A percentile compares a stretch with the other conserved stretches of the same genome.
Conservation (phyloP, 2,888 invertebrate species). For the Drosophila suboccidentalis region DNA sequence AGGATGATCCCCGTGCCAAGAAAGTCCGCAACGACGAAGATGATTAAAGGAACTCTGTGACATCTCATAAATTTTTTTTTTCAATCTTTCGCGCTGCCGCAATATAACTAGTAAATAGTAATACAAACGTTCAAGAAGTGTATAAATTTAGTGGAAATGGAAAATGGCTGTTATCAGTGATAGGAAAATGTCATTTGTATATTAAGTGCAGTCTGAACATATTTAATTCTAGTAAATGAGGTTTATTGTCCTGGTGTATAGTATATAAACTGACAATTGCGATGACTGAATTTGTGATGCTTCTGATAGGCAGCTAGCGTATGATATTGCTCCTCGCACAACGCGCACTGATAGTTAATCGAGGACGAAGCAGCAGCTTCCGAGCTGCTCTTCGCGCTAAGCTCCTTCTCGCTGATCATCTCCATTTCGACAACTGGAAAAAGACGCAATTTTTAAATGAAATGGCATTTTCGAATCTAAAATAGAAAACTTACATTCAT, state of each 20-base stretch:
- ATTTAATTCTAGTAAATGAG: not conserved
- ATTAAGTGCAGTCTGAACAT: not conserved
- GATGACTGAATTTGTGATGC: slow-evolving; percentile 51
- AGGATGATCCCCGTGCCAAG: slow-evolving; percentile 89
- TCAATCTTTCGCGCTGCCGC: slow-evolving; percentile 25
- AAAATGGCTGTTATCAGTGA: not conserved
- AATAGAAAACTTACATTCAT: slow-evolving; percentile 29
- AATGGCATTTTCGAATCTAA: not conserved
- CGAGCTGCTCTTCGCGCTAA: not conserved
- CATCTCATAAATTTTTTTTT: slow-evolving; percentile 36
- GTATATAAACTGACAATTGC: slow-evolving; percentile 21
- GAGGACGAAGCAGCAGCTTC: not conserved
- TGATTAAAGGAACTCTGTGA: slow-evolving; percentile 40
- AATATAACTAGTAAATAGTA: slow-evolving; percentile 62
- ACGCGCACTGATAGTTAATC: slow-evolving; percentile 35
- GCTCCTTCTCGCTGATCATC: slow-evolving; percentile 13
- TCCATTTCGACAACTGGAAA: slow-evolving; percentile 27
- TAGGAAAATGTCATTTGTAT: not conserved
- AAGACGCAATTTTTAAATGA: not conserved
- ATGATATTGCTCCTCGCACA: slow-evolving; percentile 43
- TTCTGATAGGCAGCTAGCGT: slow-evolving; percentile 54
- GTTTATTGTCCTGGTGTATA: slow-evolving; percentile 28
- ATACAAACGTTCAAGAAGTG: slow-evolving; percentile 41
- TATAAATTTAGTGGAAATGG: not conserved
- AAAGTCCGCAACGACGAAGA: slow-evolving; percentile 87